Conservation (phyloP, 1,140 invertebrate genomes). For the Oryzaephilus surinamensis region DNA sequence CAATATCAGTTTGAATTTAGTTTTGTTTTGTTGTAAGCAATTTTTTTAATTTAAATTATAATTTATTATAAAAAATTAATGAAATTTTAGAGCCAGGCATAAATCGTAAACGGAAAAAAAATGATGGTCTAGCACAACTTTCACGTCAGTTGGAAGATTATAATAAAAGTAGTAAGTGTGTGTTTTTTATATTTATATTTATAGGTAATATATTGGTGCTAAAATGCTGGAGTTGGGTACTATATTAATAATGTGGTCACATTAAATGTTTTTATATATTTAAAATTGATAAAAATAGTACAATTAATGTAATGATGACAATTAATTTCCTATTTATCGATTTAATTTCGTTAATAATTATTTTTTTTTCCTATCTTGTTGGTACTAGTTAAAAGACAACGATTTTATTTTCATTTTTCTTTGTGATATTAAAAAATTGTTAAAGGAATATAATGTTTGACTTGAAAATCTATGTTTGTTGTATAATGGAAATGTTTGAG, state of each 20-base stretch:
- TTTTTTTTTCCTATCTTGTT: not conserved
- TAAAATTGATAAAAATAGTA: constrained; percentile 1
- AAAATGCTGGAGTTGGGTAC: constrained; percentile 3
- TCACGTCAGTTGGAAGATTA: constrained; percentile 42
- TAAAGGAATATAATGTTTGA: too few relatives aligned
- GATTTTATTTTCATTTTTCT: not conserved
- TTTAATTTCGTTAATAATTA: not conserved
- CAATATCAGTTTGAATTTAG: not conserved
- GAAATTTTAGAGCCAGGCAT: constrained; percentile 40
- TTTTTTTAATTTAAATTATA: constrained; percentile 32
- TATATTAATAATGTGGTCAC: not conserved
- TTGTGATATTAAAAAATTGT: too few relatives aligned
- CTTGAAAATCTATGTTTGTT: too few relatives aligned
- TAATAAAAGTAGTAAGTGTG: constrained; percentile 48
- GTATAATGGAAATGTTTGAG: too few relatives aligned
- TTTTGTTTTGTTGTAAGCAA: constrained; percentile 10
- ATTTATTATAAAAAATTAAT: constrained; percentile 19
- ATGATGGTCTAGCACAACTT: constrained; percentile 43
- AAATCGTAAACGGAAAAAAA: constrained; percentile 50
- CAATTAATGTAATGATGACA: not conserved
- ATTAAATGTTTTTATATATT: constrained; percentile 1
- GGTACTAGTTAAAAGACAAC: too few relatives aligned
- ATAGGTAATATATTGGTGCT: constrained; percentile 20
- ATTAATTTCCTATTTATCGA: not conserved
- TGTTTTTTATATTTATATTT: constrained; percentile 17